phyloP scores from a whole-genome alignment of 2,113 vertebrate genomes.

The Vimba vimba region DNA sequence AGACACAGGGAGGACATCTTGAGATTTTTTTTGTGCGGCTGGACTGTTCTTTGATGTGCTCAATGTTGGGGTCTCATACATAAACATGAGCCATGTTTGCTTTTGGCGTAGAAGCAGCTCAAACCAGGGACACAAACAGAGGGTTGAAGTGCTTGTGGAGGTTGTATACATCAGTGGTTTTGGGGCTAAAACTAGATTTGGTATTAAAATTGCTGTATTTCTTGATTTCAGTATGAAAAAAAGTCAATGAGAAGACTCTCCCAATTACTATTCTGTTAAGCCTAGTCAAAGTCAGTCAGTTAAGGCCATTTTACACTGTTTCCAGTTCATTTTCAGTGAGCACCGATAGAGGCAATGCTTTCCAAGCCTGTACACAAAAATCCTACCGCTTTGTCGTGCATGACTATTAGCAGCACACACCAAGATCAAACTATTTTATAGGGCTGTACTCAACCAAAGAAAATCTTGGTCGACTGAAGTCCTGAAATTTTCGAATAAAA shows the following conservation, averaged over 20 bases:
- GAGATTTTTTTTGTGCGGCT: neutral
- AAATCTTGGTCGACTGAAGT: too few relatives aligned
- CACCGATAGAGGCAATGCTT: neutral
- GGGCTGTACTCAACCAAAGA: too few relatives aligned
- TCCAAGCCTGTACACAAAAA: neutral
- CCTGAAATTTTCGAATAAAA: too few relatives aligned
- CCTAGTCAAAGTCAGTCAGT: slow-evolving; percentile 11
- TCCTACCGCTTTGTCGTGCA: neutral
- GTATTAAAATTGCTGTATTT: neutral
- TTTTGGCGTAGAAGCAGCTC: slow-evolving; percentile 45
- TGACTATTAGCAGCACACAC: neutral
- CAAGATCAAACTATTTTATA: neutral
- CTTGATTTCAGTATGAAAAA: slow-evolving; percentile 2
- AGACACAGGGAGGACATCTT: slow-evolving; percentile 45
- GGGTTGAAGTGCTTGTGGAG: neutral
- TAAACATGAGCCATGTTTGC: slow-evolving; percentile 64
- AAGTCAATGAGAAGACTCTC: neutral
- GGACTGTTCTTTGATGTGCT: slow-evolving; percentile 70
- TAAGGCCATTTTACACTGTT: neutral
- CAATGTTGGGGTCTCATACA: slow-evolving; percentile 64
- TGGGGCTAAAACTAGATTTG: slow-evolving; percentile 13
- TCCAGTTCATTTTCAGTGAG: neutral
- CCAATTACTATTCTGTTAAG: slow-evolving; percentile 9
- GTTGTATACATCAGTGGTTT: slow-evolving; percentile 6
- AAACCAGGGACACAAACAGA: slow-evolving; percentile 18